phyloP scores from a whole-genome alignment of 2,113 vertebrate genomes.

The human (Homo sapiens) region DNA sequence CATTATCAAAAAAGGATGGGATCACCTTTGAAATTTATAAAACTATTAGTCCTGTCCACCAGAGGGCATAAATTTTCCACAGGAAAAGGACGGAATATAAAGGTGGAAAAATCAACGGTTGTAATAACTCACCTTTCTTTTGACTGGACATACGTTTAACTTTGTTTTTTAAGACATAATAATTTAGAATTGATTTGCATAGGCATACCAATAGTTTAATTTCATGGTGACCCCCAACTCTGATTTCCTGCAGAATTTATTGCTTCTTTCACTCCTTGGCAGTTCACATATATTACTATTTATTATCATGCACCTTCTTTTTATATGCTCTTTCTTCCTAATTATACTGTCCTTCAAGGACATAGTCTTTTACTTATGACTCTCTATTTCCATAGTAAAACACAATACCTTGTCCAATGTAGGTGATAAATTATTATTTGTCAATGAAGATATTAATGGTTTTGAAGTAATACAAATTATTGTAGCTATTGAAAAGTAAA shows the following conservation, averaged over 20 bases:
- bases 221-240: not conserved
- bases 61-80: constrained; percentile 66
- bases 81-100: not conserved
- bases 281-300: not conserved
- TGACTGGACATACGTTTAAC: not conserved
- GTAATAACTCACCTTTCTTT: not conserved
- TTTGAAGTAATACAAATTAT: constrained; percentile 13
- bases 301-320: not conserved
- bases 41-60: constrained; percentile 55
- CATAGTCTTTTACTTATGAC: not conserved
- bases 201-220: not conserved
- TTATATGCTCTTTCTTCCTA: not conserved
- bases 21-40: constrained; percentile 39
- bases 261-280: not conserved
- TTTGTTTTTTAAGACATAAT: constrained; percentile 1
- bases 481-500: constrained; percentile 4
- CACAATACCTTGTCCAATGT: not conserved
- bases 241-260: constrained; percentile 15
- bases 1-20: not conserved
- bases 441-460: not conserved
- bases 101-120: not conserved
- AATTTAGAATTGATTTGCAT: constrained; percentile 17
- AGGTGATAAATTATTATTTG: not conserved
- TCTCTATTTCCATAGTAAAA: not conserved
- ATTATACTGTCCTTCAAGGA: constrained; percentile 8